Conservation (phyloP, 2,113 vertebrate genomes). For the Amia ocellicauda region DNA sequence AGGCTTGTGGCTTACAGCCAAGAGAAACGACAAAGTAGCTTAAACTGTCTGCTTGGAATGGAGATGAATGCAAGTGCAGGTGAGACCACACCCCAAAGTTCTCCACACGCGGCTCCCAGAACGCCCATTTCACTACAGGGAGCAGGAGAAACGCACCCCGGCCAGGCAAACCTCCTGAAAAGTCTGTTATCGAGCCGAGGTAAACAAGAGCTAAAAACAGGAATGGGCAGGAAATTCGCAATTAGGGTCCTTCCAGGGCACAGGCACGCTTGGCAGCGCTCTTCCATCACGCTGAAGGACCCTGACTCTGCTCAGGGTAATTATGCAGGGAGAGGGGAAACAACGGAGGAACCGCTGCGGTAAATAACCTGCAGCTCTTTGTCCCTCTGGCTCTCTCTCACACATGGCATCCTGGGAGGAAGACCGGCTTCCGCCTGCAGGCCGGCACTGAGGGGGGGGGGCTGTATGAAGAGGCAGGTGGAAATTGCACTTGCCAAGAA, state of each 20-base stretch:
- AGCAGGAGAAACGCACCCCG: no score
- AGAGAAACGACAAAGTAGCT: no score
- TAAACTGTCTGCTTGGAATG: no score
- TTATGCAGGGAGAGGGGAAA: conserved; percentile 22
- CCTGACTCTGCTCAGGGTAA: neutral
- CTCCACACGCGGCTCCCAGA: no score
- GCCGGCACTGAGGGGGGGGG: conserved; percentile 12
- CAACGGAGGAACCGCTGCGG: conserved; percentile 27
- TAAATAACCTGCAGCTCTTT: conserved; percentile 29
- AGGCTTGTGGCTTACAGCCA: no score
- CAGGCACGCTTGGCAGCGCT: neutral
- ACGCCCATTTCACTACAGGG: no score
- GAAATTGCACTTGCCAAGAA: conserved; percentile 1
- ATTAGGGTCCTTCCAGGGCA: neutral
- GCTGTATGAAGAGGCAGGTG: neutral
- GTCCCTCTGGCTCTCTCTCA: conserved; percentile 34
- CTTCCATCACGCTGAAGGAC: conserved; percentile 4
- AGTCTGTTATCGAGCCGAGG: no score
- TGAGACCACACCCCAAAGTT: no score
- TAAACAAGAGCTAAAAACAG: neutral
- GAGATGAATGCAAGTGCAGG: no score
- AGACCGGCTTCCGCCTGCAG: conserved; percentile 27
- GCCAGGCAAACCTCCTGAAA: no score
- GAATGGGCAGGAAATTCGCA: neutral
- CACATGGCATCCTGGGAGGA: conserved; percentile 41